These are phyloP conservation scores for Oryzias javanicus DNA, from an alignment of 2,113 vertebrate species.

Conservation along the genomic window DNA sequence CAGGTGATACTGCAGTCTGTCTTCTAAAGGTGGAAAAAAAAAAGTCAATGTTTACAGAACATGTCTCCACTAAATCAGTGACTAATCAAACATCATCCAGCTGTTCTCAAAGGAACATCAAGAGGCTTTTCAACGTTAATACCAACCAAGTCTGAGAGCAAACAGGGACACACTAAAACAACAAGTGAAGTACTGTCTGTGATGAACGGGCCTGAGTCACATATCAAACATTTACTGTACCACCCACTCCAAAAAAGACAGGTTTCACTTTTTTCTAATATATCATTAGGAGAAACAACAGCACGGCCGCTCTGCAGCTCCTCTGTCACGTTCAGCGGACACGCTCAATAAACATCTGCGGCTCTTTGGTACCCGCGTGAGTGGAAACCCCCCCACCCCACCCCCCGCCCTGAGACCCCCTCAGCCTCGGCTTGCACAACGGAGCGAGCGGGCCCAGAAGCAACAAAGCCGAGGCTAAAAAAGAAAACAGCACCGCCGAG, in stretches of 20 bases:
- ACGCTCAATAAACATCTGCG: constrained; percentile 45
- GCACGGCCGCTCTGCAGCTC: constrained; percentile 2
- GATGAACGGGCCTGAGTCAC: constrained; percentile 54
- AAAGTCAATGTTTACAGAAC: constrained; percentile 47
- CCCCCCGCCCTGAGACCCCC: constrained; percentile 15
- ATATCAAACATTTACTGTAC: constrained; percentile 53
- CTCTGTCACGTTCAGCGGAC: constrained; percentile 38
- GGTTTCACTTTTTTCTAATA: constrained; percentile 37
- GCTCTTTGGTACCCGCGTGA: constrained; percentile 42
- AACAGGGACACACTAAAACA: constrained; percentile 45
- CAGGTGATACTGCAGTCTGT: constrained; percentile 32
- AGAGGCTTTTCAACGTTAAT: constrained; percentile 45
- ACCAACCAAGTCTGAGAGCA: constrained; percentile 48
- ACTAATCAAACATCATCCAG: constrained; percentile 58
- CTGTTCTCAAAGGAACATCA: constrained; percentile 50
- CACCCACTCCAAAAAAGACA: constrained; percentile 46
- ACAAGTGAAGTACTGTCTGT: constrained; percentile 37
- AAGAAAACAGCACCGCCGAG: no score
- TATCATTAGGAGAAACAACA: constrained; percentile 18
- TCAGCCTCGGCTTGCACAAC: neutral
- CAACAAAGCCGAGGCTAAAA: no score
- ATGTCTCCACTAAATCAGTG: constrained; percentile 51
- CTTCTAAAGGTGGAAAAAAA: neutral
- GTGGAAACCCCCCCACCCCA: constrained; percentile 31
- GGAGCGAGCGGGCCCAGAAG: no score